Evolutionary conservation across 2,888 invertebrate genomes (phyloP).

Genomic region (Athripsodes cinereus): DNA sequence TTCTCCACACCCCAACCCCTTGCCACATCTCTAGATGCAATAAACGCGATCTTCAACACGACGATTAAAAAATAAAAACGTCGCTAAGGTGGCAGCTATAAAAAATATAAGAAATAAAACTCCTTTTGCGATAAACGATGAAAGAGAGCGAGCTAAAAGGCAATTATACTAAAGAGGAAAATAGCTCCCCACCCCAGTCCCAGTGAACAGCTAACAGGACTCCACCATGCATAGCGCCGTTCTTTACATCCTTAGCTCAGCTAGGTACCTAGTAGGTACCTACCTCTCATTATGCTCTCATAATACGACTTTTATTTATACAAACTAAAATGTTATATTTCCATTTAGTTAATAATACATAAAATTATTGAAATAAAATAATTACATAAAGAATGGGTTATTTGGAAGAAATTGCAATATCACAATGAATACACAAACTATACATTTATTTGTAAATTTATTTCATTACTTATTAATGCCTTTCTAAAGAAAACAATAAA

Average conservation of each 20-base stretch:
- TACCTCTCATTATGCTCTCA: neutral
- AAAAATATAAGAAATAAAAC: conserved; percentile 2
- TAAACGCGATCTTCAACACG: neutral
- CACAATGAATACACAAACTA: too few species aligned
- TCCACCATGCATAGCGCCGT: too few species aligned
- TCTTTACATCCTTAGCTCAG: too few species aligned
- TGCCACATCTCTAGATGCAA: neutral
- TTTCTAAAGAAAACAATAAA: too few species aligned
- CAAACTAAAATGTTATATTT: neutral
- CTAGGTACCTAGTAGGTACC: neutral
- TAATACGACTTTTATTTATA: neutral
- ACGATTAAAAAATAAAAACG: conserved; percentile 1
- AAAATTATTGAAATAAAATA: too few species aligned
- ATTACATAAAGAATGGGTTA: too few species aligned
- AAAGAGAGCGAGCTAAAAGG: conserved; percentile 3
- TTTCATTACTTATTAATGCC: too few species aligned
- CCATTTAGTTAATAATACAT: too few species aligned
- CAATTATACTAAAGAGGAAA: conserved; percentile 9
- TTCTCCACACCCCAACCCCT: neutral
- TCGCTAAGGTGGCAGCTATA: conserved; percentile 1
- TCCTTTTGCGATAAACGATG: neutral
- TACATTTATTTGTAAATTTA: too few species aligned
- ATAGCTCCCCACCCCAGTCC: neutral
- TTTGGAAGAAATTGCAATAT: too few species aligned
- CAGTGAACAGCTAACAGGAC: neutral